phyloP scores from a whole-genome alignment of 2,797 vertebrate genomes.

The Danio tinwini region DNA sequence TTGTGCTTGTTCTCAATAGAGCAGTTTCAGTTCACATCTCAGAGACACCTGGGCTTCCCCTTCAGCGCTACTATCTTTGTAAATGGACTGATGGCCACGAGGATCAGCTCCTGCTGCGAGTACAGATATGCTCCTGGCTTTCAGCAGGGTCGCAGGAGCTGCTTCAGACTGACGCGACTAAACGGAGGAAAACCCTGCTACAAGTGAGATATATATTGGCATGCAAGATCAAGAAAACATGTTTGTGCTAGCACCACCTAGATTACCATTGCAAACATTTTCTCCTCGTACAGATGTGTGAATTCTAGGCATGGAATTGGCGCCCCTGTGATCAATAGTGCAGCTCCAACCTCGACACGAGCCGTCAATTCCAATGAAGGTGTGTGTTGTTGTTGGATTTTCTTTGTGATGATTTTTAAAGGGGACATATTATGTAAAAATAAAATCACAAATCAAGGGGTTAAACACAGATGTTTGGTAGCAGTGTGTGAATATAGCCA shows the following conservation, averaged over 20 bases:
- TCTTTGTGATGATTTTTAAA: slow-evolving; percentile 6
- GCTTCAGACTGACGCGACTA: slow-evolving; percentile 78
- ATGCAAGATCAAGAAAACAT: background rate
- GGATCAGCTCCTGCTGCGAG: slow-evolving; percentile 85
- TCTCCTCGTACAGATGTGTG: slow-evolving; percentile 55
- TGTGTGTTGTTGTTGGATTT: slow-evolving; percentile 13
- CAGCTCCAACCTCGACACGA: slow-evolving; percentile 17
- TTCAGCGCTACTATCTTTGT: slow-evolving; percentile 81
- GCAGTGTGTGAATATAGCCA: too few relatives aligned
- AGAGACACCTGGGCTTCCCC: slow-evolving; percentile 79
- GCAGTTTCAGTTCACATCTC: slow-evolving; percentile 81
- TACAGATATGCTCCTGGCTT: slow-evolving; percentile 81
- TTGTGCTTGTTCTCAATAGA: slow-evolving; percentile 66
- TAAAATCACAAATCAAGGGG: too few relatives aligned
- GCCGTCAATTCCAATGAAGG: slow-evolving; percentile 50
- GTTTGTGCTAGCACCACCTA: background rate
- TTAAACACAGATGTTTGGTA: too few relatives aligned
- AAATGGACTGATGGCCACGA: slow-evolving; percentile 75
- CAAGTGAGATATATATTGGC: slow-evolving; percentile 70
- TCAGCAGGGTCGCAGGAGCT: slow-evolving; percentile 80
- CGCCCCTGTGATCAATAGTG: slow-evolving; percentile 24
- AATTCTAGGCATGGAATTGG: slow-evolving; percentile 59
- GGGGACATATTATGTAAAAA: too few relatives aligned
- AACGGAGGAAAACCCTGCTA: slow-evolving; percentile 81
- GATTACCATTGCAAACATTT: background rate